A percentile compares a stretch with the other conserved stretches of the same genome.
Evolutionary conservation across 2,888 invertebrate genomes (phyloP).

Genomic region (Drosophila testacea): DNA sequence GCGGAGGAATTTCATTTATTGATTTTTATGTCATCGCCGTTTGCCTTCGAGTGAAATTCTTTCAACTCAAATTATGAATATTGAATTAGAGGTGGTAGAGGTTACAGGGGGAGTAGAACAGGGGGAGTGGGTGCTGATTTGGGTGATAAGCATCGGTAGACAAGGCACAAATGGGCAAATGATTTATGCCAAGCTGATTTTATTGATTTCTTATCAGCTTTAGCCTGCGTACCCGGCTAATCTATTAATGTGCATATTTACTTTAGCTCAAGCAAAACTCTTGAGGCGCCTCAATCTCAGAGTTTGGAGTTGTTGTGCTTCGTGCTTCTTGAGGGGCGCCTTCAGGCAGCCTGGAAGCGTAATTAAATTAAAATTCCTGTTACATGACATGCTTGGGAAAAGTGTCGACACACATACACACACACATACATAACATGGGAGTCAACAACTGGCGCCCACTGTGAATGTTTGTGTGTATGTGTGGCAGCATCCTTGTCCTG

Average conservation of each 20-base stretch:
- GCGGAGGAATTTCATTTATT: slow-evolving; percentile 57
- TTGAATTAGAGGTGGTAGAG: slow-evolving; percentile 50
- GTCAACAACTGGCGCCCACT: slow-evolving; percentile 54
- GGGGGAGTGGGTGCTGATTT: slow-evolving; percentile 8
- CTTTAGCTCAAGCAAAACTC: slow-evolving; percentile 13
- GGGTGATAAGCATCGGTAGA: slow-evolving; percentile 67
- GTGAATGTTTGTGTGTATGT: slow-evolving; percentile 29
- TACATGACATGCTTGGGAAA: slow-evolving; percentile 72
- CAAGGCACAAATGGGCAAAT: slow-evolving; percentile 54
- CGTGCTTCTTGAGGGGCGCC: slow-evolving; percentile 1
- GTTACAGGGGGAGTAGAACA: neutral
- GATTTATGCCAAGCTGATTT: slow-evolving; percentile 67
- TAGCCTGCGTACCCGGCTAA: slow-evolving; percentile 42
- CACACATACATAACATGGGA: slow-evolving; percentile 35
- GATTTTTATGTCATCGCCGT: slow-evolving; percentile 59
- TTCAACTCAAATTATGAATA: slow-evolving; percentile 74
- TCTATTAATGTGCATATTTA: slow-evolving; percentile 64
- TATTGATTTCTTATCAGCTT: slow-evolving; percentile 74
- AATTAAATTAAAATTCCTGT: slow-evolving; percentile 81
- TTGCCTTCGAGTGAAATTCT: slow-evolving; percentile 51
- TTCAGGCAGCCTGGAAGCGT: slow-evolving; percentile 49
- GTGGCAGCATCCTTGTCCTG: slow-evolving; percentile 55
- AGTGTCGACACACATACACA: slow-evolving; percentile 63
- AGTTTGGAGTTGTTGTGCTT: slow-evolving; percentile 10
- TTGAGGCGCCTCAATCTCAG: slow-evolving; percentile 37